Conservation (phyloP, 1,140 invertebrate genomes). For the Tetraneura akinire region DNA sequence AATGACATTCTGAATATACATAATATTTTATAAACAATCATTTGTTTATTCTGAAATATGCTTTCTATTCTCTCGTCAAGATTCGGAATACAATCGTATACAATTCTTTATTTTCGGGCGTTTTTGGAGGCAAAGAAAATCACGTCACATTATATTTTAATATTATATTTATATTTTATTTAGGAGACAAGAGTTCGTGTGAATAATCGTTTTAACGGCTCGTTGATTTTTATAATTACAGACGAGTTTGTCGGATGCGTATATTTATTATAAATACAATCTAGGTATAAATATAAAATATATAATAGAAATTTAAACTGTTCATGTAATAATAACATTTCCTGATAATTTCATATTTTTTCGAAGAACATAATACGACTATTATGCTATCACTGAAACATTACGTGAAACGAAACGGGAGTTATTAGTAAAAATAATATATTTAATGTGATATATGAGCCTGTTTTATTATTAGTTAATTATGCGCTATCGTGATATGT, state of each 20-base stretch:
- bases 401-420: no score
- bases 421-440: no score
- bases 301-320: neutral
- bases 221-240: slow-evolving; percentile 17
- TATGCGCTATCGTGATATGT: no score
- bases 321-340: neutral
- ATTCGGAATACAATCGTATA: neutral
- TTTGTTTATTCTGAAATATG: neutral
- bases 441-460: no score
- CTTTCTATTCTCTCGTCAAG: neutral
- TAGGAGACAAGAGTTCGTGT: neutral
- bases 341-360: neutral
- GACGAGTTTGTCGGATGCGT: neutral
- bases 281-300: no score
- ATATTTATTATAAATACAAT: no score
- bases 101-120: neutral
- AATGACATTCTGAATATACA: neutral
- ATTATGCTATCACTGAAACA: no score
- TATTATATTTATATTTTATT: no score
- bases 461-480: no score
- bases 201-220: slow-evolving; percentile 40
- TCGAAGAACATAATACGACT: no score
- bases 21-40: neutral
- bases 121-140: slow-evolving; percentile 2
- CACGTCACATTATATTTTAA: no score